Base-by-base conservation (phyloP, 2,797 vertebrate genomes). In the Allobates femoralis region DNA sequence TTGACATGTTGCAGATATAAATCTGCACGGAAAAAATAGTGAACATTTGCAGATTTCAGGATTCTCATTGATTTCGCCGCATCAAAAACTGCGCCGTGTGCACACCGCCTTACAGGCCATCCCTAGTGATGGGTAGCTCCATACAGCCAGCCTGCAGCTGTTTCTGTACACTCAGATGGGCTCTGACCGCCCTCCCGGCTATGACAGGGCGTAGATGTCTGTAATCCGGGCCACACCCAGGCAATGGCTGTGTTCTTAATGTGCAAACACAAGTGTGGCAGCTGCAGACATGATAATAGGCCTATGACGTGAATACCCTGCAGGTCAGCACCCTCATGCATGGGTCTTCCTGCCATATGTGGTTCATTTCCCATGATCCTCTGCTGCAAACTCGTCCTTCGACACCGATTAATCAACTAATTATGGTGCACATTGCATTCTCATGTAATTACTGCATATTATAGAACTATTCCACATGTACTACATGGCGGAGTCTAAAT, bases 201-300 rank as follows among this genome's bases (percentile, higher is more conserved):
- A 76, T 79, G 55, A 71, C 30, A 34, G 58, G 82, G 82, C 32
- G 60, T 64, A 26, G 67, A 10, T 66, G 23, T 26, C n/a, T n/a
- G 58, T 28, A 11, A 8, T 67, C 51, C 62, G 60, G n/a, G 58
- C 71, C 71, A 21, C 84, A 80, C 84, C 84, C 53, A 73, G 56
- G 32, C 26, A 3, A 60, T 28, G 56, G 67, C n/a, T 30, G 12
- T 21, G 34, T 56, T 51, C 69, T 28, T 11, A n/a, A 30, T 66
- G 83, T 67, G 74, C 41, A 37, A 69, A 69, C 32, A 69, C 62
- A 85, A 69, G 75, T 34, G 75, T 56, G 28, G 51, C 53, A 56
- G 51, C 26, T 77, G 51, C 51, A 55, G 75, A 21, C 26, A 69
- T 69, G 26, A 34, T 67, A 18, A 32, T 67, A 60, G 23, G 21